Evolutionary conservation across 2,113 vertebrate genomes (phyloP).

Genomic region (Anarhynchus alexandrinus): DNA sequence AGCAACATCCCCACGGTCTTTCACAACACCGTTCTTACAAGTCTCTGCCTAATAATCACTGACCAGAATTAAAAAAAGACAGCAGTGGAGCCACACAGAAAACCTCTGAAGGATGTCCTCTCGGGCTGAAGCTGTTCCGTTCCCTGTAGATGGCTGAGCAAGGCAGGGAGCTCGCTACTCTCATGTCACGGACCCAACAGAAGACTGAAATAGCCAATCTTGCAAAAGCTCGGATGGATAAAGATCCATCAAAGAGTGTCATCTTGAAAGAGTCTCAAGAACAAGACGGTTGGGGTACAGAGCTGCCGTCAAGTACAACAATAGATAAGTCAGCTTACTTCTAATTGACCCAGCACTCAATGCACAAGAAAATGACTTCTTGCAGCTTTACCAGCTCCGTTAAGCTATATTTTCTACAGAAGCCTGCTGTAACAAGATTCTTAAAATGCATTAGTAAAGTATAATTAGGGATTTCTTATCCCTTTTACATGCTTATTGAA

Average conservation of each 20-base stretch:
- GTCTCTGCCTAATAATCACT: neutral
- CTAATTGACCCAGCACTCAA: neutral
- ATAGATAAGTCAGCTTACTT: neutral
- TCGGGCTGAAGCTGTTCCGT: fast-evolving
- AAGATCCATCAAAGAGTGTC: neutral
- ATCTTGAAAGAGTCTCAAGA: neutral
- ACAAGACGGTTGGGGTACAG: neutral
- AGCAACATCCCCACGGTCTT: neutral
- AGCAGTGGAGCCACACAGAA: neutral
- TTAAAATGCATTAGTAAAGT: neutral
- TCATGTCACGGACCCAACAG: fast-evolving
- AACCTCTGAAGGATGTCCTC: neutral
- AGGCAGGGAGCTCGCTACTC: neutral
- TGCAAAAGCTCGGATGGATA: neutral
- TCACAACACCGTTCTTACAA: neutral
- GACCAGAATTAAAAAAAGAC: neutral
- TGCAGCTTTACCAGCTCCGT: neutral
- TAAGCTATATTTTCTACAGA: neutral
- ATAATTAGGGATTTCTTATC: slow-evolving; percentile 28
- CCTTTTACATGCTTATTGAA: neutral
- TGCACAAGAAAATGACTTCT: neutral
- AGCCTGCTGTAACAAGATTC: neutral
- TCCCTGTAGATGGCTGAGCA: neutral
- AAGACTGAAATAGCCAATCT: neutral
- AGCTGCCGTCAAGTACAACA: neutral